Percentiles rank a stretch among this genome's conserved stretches.
phyloP scores from a whole-genome alignment of 2,113 vertebrate genomes.

The Bufo gargarizans region DNA sequence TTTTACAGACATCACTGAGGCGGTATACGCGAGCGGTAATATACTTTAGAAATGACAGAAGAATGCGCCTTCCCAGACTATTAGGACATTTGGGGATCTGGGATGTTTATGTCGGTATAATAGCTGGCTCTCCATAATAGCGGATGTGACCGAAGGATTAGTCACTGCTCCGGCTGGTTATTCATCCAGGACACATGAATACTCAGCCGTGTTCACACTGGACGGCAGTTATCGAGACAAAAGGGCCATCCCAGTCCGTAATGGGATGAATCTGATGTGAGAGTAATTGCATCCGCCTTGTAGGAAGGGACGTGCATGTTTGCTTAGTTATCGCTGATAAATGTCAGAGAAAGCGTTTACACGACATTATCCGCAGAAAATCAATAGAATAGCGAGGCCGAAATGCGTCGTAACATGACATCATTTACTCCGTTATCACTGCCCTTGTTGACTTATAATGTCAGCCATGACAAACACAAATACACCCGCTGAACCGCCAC shows the following conservation, averaged over 20 bases:
- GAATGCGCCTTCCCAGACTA: neutral
- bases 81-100: neutral
- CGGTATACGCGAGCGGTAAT: neutral
- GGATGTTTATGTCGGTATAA: slow-evolving; percentile 1
- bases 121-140: neutral
- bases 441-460: neutral
- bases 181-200: slow-evolving; percentile 22
- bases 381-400: neutral
- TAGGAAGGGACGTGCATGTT: neutral
- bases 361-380: neutral
- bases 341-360: neutral
- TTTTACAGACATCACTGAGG: no score
- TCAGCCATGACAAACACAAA: neutral
- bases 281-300: neutral
- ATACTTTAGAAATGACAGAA: neutral
- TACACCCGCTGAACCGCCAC: neutral
- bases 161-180: neutral
- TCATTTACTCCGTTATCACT: slow-evolving; percentile 3
- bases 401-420: neutral
- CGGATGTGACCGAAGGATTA: neutral
- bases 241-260: neutral
- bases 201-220: neutral
- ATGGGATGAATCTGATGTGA: neutral
- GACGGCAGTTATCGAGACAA: neutral
- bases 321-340: neutral